A percentile compares a stretch with the other conserved stretches of the same genome.
phyloP scores from a whole-genome alignment of 2,888 invertebrate species.

The Cephus pulcher region DNA sequence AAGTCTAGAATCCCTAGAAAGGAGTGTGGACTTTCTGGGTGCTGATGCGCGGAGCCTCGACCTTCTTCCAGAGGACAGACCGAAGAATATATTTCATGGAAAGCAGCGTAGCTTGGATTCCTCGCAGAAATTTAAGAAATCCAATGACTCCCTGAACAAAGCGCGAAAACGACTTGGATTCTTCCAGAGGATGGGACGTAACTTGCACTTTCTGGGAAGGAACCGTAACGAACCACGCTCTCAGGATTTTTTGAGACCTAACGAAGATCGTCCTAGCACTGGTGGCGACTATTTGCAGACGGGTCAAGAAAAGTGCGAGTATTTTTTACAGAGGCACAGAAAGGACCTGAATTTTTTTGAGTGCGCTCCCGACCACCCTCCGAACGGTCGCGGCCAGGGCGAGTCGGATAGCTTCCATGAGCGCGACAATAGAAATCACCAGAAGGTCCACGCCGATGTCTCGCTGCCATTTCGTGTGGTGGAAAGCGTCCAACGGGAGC shows the following conservation, averaged over 20 bases:
- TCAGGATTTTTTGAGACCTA: constrained; percentile 35
- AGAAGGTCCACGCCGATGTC: not conserved
- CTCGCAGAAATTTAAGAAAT: constrained; percentile 42
- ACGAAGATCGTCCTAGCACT: constrained; percentile 29
- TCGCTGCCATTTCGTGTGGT: not conserved
- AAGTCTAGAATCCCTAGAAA: constrained; percentile 55
- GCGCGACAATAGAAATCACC: not conserved
- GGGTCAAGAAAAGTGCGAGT: constrained; percentile 50
- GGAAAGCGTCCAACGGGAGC: not conserved
- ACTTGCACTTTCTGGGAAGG: constrained; percentile 55
- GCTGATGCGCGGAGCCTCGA: constrained; percentile 51
- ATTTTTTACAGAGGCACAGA: constrained; percentile 50
- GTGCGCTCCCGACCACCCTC: constrained; percentile 12
- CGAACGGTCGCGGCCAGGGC: not conserved
- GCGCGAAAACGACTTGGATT: constrained; percentile 45
- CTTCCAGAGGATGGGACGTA: constrained; percentile 53
- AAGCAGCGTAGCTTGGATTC: constrained; percentile 52
- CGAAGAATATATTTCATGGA: constrained; percentile 33
- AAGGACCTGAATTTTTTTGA: constrained; percentile 46
- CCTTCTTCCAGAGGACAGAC: constrained; percentile 40
- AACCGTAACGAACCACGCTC: constrained; percentile 35
- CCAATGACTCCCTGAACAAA: constrained; percentile 33
- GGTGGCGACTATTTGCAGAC: constrained; percentile 36
- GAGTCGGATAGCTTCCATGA: constrained; percentile 13
- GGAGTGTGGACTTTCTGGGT: constrained; percentile 34